phyloP scores from a whole-genome alignment of 1,140 invertebrate species.

The Solenopsis fugax region DNA sequence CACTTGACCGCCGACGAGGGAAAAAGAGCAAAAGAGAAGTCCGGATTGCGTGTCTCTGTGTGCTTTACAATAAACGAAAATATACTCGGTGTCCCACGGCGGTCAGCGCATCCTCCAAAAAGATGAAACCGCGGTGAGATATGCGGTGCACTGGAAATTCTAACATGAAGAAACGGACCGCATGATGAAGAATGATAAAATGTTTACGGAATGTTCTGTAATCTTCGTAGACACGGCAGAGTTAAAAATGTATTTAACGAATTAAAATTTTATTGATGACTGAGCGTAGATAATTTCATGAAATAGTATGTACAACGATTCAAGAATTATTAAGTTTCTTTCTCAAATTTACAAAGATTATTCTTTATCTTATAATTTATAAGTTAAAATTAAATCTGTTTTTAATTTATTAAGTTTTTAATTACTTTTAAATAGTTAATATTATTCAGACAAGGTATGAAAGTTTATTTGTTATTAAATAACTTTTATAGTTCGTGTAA shows the following conservation, averaged over 20 bases:
- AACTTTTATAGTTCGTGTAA: constrained; percentile 3
- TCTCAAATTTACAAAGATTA: neutral
- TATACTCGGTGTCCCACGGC: constrained; percentile 14
- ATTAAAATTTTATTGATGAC: neutral
- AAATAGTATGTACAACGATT: neutral
- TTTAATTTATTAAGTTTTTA: neutral
- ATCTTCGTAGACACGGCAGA: neutral
- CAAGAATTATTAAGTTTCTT: neutral
- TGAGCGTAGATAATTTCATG: neutral
- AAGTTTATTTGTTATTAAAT: constrained; percentile 9
- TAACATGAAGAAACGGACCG: neutral
- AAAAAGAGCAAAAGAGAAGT: constrained; percentile 23
- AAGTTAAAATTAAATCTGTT: neutral
- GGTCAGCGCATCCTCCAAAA: constrained; percentile 18
- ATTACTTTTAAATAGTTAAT: neutral
- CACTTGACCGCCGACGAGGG: constrained; percentile 50
- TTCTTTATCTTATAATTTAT: neutral
- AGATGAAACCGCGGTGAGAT: constrained; percentile 37
- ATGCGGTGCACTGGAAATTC: constrained; percentile 33
- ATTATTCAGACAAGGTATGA: neutral
- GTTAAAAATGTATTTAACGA: neutral
- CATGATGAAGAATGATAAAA: constrained; percentile 28
- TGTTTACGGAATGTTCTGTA: neutral
- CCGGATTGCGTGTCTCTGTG: constrained; percentile 17
- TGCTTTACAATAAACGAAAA: constrained; percentile 24